Base-by-base conservation (phyloP, 2,888 invertebrate species). In the Chloromyia formosa region DNA sequence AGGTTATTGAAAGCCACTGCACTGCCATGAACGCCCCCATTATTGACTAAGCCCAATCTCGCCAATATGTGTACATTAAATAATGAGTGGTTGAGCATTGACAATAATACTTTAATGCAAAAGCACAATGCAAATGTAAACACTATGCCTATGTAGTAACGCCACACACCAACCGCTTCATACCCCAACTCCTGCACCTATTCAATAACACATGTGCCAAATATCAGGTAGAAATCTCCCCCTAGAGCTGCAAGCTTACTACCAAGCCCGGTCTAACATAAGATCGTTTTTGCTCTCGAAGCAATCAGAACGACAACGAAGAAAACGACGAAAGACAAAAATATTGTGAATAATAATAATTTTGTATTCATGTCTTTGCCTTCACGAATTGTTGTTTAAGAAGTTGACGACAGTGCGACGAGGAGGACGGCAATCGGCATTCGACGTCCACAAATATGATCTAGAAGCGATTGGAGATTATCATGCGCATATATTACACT, bases 291-390 rank as follows among this genome's bases (percentile, higher is more conserved):
- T 16, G 20, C 14, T 58, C 20, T 16, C 18, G 22, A 58, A 58
- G 58, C 20, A 58, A n/a, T 58, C 20, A 16, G 12, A 58, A 58
- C 2, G 58, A 58, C 20, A 3, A 58, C 12, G 10, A 58, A 16
- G n/a, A n/a, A n/a, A n/a, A n/a, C n/a, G n/a, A n/a, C n/a, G n/a
- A 61, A 23, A 20, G 35, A 61, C 9, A 27, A 23, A 27, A 61
- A 64, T 64, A 12, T 42, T n/a, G n/a, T n/a, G n/a, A n/a, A n/a
- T 64, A 64, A 64, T 64, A 27, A 64, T 64, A 16, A 64, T 64
- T 64, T 64, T 14, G 64, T 64, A 64, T 64, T 64, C 64, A 64
- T 64, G 64, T 45, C 64, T 64, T 45, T 23, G 14, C 35, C 61
- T 61, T 35, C 14, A 27, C 14, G 61, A n/a, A 61, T 61, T 27